Base-by-base conservation (phyloP, 2,113 vertebrate species). In the Rhinopomastus cyanomelas region DNA sequence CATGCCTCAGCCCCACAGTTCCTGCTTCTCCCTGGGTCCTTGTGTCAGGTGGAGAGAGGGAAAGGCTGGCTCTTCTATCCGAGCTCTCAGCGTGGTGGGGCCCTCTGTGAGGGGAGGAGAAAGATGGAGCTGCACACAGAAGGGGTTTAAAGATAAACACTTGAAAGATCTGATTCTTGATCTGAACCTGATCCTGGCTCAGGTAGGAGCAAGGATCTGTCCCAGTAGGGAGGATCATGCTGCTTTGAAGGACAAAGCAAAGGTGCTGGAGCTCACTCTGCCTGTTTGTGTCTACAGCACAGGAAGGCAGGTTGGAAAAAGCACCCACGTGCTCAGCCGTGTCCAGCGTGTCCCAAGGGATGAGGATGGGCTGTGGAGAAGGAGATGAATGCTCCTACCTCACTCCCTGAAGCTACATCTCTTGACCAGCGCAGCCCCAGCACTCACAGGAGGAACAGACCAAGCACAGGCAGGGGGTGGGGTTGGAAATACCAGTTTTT, bases 401-500 rank as follows among this genome's bases (percentile, higher is more conserved):
- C 5, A 0, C 27, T 49, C n/a, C 49, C 57, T 73, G 55, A 26
- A 46, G 42, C 66, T 64, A 32, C 23, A 80, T 18, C 42, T 57
- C 6, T 26, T 2, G 4, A 32, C 39, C 18, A 29, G 30, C 69
- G 64, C 77, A 16, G 6, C 60, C 34, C 34, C 67, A 3, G 2
- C 79, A 71, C 4, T 5, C 1, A 44, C 19, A 34, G 34, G 37
- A 90, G 48, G 80, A 93, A 88, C 46, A 80, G 34, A 92, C 37
- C 36, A 52, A 55, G 5, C 56, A 36, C 65, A 81, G 75, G 52
- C 51, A 73, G 37, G 81, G 91, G 82, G 79, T 80, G 65, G 89
- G 94, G 88, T 96, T 94, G 96, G 80, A 95, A 95, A 93, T 48
- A 82, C 27, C 85, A 79, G 85, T 66, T 88, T 97, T 96, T 96